Percentiles rank a stretch among this genome's conserved stretches.
Evolutionary conservation across 2,888 invertebrate genomes (phyloP).

Genomic region (Micropterix aruncella): DNA sequence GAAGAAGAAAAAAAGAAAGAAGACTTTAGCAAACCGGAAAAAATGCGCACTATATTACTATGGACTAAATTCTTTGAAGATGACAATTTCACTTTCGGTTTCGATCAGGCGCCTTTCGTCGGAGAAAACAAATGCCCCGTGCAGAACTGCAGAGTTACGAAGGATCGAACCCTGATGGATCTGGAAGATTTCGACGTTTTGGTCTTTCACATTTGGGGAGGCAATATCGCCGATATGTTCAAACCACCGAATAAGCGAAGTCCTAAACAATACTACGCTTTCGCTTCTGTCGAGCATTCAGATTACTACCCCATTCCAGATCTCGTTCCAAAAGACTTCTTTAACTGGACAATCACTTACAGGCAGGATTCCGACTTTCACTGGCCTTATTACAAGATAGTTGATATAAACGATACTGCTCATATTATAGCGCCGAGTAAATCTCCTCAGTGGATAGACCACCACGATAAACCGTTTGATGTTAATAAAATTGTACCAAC

Average conservation of each 20-base stretch:
- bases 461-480: neutral
- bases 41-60: neutral
- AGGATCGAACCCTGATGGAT: neutral
- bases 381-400: slow-evolving; percentile 25
- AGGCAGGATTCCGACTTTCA: slow-evolving; percentile 33
- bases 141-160: neutral
- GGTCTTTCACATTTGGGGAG: neutral
- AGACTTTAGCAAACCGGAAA: too few species aligned
- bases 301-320: slow-evolving; percentile 13
- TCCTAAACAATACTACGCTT: slow-evolving; percentile 32
- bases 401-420: slow-evolving; percentile 17
- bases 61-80: neutral
- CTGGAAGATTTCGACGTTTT: neutral
- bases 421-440: slow-evolving; percentile 17
- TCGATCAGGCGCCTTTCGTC: neutral
- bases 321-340: slow-evolving; percentile 24
- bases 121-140: neutral
- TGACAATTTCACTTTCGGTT: too few species aligned
- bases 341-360: slow-evolving; percentile 43
- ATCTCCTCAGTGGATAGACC: slow-evolving; percentile 15
- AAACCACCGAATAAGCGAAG: slow-evolving; percentile 20
- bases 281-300: slow-evolving; percentile 31
- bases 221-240: neutral
- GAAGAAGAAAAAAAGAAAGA: too few species aligned
- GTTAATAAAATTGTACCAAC: too few species aligned